phyloP scores from a whole-genome alignment of 2,888 invertebrate species.

The Cheiracanthium punctorium region DNA sequence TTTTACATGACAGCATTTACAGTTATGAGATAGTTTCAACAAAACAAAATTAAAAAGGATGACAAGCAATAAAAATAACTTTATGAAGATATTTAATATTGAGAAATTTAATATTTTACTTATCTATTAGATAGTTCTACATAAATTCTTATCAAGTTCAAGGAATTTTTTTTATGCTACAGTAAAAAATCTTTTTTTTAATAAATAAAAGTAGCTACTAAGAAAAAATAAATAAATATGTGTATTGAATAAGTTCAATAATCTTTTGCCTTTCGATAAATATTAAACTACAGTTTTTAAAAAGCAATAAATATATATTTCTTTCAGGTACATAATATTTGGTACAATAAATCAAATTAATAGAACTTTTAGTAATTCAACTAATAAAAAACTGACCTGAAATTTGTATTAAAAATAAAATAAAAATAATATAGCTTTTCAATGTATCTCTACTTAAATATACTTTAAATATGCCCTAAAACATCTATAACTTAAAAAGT shows the following conservation, averaged over 20 bases:
- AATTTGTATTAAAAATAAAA: constrained; percentile 25
- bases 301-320: constrained; percentile 16
- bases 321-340: constrained; percentile 19
- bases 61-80: neutral
- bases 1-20: constrained; percentile 59
- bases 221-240: neutral
- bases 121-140: neutral
- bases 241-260: constrained; percentile 9
- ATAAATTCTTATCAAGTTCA: neutral
- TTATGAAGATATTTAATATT: neutral
- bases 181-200: neutral
- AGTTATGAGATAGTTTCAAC: constrained; percentile 33
- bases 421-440: constrained; percentile 13
- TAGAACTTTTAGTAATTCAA: constrained; percentile 51
- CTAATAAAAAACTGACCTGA: neutral
- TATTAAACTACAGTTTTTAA: too few relatives aligned
- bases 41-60: neutral
- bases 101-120: neutral
- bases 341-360: constrained; percentile 17
- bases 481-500: constrained; percentile 30
- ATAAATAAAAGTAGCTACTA: neutral
- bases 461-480: neutral
- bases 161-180: neutral
- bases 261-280: too few relatives aligned
- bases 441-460: neutral